Conservation (phyloP, 2,113 vertebrate genomes). For the Galemys pyrenaicus region DNA sequence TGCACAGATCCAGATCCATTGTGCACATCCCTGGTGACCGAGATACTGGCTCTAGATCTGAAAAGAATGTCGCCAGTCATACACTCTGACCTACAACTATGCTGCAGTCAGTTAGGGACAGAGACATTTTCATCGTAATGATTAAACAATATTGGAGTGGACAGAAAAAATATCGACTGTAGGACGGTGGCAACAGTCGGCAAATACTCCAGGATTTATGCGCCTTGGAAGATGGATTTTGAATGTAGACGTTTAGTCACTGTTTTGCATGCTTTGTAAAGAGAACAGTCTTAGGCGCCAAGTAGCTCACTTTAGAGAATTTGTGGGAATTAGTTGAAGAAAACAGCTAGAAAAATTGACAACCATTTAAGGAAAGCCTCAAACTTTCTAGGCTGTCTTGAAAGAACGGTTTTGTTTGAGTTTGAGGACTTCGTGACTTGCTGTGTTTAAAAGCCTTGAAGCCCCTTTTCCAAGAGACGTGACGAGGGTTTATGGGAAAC, state of each 20-base stretch:
- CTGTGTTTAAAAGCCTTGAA: background rate
- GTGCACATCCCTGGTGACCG: background rate
- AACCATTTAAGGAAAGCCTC: background rate
- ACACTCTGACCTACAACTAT: background rate
- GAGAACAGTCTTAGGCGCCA: background rate
- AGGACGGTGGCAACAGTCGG: background rate
- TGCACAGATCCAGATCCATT: background rate
- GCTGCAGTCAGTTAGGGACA: background rate
- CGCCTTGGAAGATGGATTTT: background rate
- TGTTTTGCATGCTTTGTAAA: background rate
- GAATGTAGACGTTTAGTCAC: background rate
- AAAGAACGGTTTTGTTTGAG: background rate
- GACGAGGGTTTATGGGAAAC: too few species aligned
- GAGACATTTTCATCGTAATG: background rate
- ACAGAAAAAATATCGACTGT: background rate
- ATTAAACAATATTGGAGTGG: background rate
- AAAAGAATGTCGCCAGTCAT: background rate
- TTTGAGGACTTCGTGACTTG: background rate
- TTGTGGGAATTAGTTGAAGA: background rate
- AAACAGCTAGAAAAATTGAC: background rate
- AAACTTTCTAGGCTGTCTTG: background rate
- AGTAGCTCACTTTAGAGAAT: background rate
- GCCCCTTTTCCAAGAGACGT: too few species aligned
- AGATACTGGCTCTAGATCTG: background rate
- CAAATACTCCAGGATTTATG: background rate